Evolutionary conservation across 2,797 vertebrate genomes (phyloP).

Genomic region (Limosa lapponica): DNA sequence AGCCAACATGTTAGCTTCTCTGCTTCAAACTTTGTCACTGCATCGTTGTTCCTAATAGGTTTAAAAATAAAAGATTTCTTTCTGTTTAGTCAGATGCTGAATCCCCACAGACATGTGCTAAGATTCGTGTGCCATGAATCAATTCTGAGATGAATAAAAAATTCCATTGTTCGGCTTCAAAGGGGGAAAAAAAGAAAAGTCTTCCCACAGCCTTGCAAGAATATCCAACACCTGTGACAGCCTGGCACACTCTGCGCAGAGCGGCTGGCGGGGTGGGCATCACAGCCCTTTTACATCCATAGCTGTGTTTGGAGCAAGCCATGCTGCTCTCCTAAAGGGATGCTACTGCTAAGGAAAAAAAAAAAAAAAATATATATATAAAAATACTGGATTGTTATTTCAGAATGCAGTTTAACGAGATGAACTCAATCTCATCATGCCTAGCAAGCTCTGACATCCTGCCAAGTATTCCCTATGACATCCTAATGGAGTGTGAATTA

Average conservation of each 20-base stretch:
- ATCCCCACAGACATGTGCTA: neutral
- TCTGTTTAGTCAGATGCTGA: slow-evolving; percentile 31
- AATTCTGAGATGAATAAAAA: neutral
- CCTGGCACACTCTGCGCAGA: neutral
- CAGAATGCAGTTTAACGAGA: slow-evolving; percentile 20
- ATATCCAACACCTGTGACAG: neutral
- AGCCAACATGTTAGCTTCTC: neutral
- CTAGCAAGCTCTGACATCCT: slow-evolving; percentile 27
- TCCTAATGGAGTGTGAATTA: slow-evolving; percentile 59
- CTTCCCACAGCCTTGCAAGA: neutral
- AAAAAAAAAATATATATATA: neutral
- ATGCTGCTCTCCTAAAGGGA: neutral
- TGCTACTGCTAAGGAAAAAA: neutral
- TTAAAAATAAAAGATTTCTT: neutral
- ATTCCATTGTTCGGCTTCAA: neutral
- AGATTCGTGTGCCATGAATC: neutral
- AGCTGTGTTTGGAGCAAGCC: neutral
- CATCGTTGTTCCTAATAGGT: neutral
- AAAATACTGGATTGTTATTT: neutral
- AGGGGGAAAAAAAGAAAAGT: neutral
- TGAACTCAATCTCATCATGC: slow-evolving; percentile 20
- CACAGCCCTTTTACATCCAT: neutral
- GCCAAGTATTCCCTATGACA: slow-evolving; percentile 40
- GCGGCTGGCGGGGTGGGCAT: neutral
- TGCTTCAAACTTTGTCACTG: neutral